Base-by-base conservation (phyloP, 2,113 vertebrate genomes). In the Pholis gunnellus region DNA sequence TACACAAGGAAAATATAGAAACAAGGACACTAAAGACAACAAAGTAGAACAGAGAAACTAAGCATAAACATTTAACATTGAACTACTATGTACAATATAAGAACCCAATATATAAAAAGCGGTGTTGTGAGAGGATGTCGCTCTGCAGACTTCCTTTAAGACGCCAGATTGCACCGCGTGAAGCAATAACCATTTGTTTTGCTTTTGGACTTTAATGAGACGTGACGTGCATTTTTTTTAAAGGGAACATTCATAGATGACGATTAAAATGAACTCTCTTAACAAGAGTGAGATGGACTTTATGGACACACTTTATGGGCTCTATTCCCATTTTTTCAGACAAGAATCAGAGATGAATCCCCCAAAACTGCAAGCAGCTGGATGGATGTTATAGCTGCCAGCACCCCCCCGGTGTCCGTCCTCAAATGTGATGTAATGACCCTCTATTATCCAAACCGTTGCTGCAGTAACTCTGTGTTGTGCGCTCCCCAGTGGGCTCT, bases 361-460 rank as follows among this genome's bases (percentile, higher is more conserved):
- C 61, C 48, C 38, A 38, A 42, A 42, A n/a, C 48, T 50, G 0
- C 46, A 82, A 68, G 78, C 60, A 65, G 56, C 60, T 52, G 63
- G 48, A 31, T 14, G 40, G 25, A 22, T 25, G 25, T 74, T 8
- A 31, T 4, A 14, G 72, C 65, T 63, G 67, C 75, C 79, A 83
- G 36, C 29, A 48, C 75, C 72, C 25, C 48, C 36, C 13, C 13
- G 2, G 4, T 25, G 18, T 75, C 50, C 74, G 20, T 60, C 11
- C 54, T 27, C 20, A 50, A 48, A 71, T 67, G 70, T n/a, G 13
- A 75, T 59, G 54, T n/a, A 78, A 75, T 40, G 72, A 25, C 11
- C 60, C 4, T 52, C 29, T 79, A 22, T 82, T 67, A 66, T 61
- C 17, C 75, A 77, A 38, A 71, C 52, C 69, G 56, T 81, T 78